Evolutionary conservation across 2,888 invertebrate genomes (phyloP), one percentile per base, ranked within the genome.

Genomic region (Lacanobia oleracea): DNA sequence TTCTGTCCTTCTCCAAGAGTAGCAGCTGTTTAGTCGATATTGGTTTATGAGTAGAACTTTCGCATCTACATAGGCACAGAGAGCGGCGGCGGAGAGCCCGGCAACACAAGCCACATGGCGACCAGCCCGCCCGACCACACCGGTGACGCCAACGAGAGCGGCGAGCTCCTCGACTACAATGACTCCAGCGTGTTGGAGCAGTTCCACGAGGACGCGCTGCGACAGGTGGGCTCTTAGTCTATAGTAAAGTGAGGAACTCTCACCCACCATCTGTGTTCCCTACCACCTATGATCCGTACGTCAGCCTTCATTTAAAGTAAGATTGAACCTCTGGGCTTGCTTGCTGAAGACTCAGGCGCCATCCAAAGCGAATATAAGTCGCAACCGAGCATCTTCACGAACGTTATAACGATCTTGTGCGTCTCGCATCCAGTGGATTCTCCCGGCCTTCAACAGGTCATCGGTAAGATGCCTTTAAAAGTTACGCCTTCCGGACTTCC

Each of bases 131-230:
- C 93, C 0, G 94, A 94, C 16, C 85, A 90, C 76, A 82, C 82
- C 8, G 75, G 82, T 0, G 93, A 94, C 73, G 87, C 86, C 66
- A 92, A 91, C 70, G 96, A 96, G 77, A 93, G 91, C 61, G 95
- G 94, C 14, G 97, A 97, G 77, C 93, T 97, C 59, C 93, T 97
- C 57, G 97, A 97, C 89, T 97, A 96, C 71, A 96, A 96, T 27
- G 97, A 97, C 81, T 95, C 96, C 7, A 96, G 96, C 40, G 95
- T 97, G 3, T 93, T 98, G 33, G 97, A 97, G 62, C 97, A 98
- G 91, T 98, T 98, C 91, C 98, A 98, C 87, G 97, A 98, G 83
- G 98, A 98, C 87, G 98, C 98, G 37, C 23, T 77, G 56, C 75
- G 74, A 67, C 78, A 73, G 54, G 75, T 75, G 21, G 5, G 62